phyloP scores from a whole-genome alignment of 2,797 vertebrate genomes.

The Rhabdophis nuchalis region DNA sequence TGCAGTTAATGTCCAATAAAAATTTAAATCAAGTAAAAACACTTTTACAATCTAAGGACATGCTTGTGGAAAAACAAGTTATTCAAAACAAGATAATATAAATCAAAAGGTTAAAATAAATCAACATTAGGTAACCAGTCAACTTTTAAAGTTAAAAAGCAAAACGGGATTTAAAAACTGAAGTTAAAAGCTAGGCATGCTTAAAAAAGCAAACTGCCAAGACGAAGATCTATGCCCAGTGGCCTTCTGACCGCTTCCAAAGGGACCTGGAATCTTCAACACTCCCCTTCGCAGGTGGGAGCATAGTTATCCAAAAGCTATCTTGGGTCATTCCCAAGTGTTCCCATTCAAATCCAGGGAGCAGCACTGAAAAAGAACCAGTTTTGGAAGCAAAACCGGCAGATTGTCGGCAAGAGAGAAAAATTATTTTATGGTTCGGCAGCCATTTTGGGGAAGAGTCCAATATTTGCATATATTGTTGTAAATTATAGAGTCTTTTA shows the following conservation, averaged over 20 bases:
- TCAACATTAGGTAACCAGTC: neutral
- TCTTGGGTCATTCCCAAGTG: neutral
- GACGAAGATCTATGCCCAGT: neutral
- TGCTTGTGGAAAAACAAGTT: neutral
- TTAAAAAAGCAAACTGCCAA: neutral
- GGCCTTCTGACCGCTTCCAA: neutral
- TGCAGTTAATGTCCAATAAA: neutral
- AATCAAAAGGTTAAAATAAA: neutral
- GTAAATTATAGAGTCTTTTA: neutral
- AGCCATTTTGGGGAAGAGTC: neutral
- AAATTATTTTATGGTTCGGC: neutral
- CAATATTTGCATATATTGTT: neutral
- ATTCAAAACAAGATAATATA: neutral
- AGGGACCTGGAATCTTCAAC: neutral
- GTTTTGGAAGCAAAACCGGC: neutral
- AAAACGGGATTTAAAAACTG: neutral
- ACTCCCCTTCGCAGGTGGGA: neutral
- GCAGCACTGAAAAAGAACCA: neutral
- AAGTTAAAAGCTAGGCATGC: neutral
- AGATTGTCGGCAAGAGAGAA: neutral
- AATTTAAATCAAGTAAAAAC: neutral
- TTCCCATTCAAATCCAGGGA: neutral
- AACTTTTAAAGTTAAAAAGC: neutral
- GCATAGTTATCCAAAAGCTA: neutral
- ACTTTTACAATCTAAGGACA: neutral